Conservation (phyloP, 2,113 vertebrate species). For the Rhea americana region DNA sequence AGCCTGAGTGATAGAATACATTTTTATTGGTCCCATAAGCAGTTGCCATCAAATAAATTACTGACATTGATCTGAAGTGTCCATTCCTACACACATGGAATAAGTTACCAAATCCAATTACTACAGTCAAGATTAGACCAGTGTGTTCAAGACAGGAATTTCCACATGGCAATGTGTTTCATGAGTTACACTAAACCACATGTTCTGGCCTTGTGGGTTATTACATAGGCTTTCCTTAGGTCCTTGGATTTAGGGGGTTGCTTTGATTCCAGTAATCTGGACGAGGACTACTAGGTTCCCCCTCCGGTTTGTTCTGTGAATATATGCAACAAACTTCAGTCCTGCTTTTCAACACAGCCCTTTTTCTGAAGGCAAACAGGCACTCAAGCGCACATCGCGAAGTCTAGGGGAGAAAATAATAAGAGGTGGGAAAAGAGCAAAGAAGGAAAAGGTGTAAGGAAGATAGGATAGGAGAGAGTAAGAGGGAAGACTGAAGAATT, state of each 20-base stretch:
- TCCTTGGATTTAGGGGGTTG: not conserved
- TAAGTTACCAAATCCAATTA: not conserved
- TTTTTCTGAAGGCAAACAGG: not conserved
- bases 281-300: not conserved
- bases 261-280: not conserved
- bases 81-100: not conserved
- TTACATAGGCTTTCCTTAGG: not conserved
- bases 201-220: not conserved
- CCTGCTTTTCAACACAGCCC: not conserved
- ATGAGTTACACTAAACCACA: fast-evolving
- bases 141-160: not conserved
- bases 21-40: not conserved
- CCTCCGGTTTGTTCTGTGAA: not conserved
- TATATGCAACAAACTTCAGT: fast-evolving
- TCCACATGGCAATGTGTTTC: not conserved
- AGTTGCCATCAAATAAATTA: not conserved
- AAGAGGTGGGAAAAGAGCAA: not conserved
- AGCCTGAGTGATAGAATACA: fast-evolving
- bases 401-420: not conserved
- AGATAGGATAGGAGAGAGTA: not conserved
- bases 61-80: fast-evolving
- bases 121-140: not conserved
- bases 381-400: fast-evolving
- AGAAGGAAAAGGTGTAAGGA: not conserved
- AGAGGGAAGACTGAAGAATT: not conserved